These are phyloP conservation scores for Cochlearius cochlearius DNA, from an alignment of 2,113 vertebrate species.

Conservation along the genomic window DNA sequence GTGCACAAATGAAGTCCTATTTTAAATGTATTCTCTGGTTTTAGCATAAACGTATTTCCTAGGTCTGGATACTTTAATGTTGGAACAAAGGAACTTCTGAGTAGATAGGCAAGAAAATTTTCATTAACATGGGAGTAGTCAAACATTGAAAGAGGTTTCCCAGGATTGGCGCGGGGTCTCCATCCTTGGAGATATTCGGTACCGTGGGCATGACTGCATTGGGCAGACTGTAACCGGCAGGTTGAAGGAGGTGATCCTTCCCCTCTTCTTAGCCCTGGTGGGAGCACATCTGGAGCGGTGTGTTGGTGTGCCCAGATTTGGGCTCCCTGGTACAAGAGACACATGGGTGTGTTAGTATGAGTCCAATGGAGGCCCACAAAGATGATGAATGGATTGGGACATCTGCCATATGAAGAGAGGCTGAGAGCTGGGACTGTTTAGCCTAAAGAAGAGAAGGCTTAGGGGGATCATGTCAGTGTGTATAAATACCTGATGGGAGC, in stretches of 20 bases:
- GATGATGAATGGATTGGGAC: neutral
- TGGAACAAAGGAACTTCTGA: neutral
- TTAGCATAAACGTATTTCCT: neutral
- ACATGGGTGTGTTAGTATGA: fast-evolving
- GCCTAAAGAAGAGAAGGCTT: neutral
- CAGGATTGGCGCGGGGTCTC: neutral
- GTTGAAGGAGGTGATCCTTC: neutral
- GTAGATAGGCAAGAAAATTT: neutral
- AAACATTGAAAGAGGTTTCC: neutral
- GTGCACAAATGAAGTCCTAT: neutral
- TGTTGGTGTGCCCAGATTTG: neutral
- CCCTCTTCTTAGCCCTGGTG: neutral
- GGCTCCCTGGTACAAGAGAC: neutral
- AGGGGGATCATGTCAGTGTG: neutral
- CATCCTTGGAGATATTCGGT: neutral
- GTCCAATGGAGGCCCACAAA: neutral
- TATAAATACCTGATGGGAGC: neutral
- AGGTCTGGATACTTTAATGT: neutral
- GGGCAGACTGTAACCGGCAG: neutral
- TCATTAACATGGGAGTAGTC: neutral
- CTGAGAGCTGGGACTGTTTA: neutral
- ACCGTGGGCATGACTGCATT: neutral
- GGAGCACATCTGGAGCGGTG: neutral
- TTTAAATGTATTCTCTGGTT: neutral
- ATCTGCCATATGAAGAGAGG: neutral